Evolutionary conservation across 2,113 vertebrate genomes (phyloP).

Genomic region (Balaeniceps rex): DNA sequence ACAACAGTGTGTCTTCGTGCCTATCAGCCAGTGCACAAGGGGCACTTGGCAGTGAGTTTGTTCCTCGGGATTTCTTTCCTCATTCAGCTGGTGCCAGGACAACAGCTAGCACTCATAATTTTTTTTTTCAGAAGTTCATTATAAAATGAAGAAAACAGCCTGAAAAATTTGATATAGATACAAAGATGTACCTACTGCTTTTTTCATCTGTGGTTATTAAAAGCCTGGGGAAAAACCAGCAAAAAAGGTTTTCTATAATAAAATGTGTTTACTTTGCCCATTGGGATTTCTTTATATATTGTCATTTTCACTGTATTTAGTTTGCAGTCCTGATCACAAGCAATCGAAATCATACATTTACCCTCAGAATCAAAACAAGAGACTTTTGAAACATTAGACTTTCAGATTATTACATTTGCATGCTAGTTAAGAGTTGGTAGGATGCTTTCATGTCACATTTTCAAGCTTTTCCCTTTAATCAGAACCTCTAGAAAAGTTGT

Average conservation of each 20-base stretch:
- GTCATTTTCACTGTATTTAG: background rate
- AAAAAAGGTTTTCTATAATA: background rate
- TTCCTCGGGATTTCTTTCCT: background rate
- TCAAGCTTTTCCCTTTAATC: background rate
- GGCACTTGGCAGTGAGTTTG: background rate
- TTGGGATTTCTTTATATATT: background rate
- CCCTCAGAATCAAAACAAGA: background rate
- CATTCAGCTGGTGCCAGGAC: background rate
- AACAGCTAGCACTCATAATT: background rate
- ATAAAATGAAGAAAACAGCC: background rate
- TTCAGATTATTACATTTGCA: slow-evolving; percentile 20
- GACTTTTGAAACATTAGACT: background rate
- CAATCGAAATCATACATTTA: background rate
- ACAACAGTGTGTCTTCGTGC: background rate
- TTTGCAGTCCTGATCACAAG: background rate
- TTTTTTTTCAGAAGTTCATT: background rate
- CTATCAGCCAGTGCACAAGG: background rate
- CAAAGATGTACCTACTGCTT: background rate
- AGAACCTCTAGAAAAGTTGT: background rate
- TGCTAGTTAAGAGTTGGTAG: background rate
- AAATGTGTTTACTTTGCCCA: background rate
- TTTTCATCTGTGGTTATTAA: background rate
- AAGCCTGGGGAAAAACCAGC: background rate
- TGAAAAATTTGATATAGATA: background rate
- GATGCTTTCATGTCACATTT: background rate